These are phyloP conservation scores for Eutolmus rufibarbis DNA, from an alignment of 2,888 invertebrate genomes.

Conservation along the genomic window DNA sequence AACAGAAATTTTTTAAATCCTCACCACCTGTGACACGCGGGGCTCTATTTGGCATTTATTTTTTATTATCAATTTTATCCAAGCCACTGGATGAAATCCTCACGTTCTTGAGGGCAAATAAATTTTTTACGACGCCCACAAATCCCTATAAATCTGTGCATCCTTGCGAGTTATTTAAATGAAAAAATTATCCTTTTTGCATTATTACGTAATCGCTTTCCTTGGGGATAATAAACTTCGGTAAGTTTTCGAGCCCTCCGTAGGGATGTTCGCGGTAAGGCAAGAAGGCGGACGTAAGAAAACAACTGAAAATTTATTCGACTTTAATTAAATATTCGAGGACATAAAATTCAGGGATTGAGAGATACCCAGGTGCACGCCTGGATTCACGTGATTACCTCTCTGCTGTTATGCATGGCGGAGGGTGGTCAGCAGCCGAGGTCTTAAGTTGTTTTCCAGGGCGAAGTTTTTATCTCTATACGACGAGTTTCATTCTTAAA, in stretches of 20 bases:
- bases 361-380: conserved; percentile 43
- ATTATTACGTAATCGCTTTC: conserved; percentile 49
- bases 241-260: not conserved
- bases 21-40: conserved; percentile 46
- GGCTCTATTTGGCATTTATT: conserved; percentile 8
- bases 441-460: conserved; percentile 32
- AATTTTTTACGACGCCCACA: conserved; percentile 47
- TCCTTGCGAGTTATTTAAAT: conserved; percentile 46
- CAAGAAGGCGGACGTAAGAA: not conserved
- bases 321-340: conserved; percentile 48
- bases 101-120: conserved; percentile 45
- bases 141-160: conserved; percentile 43
- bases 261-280: not conserved
- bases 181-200: conserved; percentile 48
- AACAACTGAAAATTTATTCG: conserved; percentile 47
- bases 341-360: conserved; percentile 44
- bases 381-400: conserved; percentile 43
- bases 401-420: not conserved
- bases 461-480: conserved; percentile 37
- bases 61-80: conserved; percentile 37
- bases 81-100: conserved; percentile 34
- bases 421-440: not conserved
- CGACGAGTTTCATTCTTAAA: conserved; percentile 37
- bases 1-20: conserved; percentile 46
- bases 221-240: conserved; percentile 39